Evolutionary conservation across 1,140 invertebrate genomes (phyloP).

Genomic region (Gonatopus flavifemur): DNA sequence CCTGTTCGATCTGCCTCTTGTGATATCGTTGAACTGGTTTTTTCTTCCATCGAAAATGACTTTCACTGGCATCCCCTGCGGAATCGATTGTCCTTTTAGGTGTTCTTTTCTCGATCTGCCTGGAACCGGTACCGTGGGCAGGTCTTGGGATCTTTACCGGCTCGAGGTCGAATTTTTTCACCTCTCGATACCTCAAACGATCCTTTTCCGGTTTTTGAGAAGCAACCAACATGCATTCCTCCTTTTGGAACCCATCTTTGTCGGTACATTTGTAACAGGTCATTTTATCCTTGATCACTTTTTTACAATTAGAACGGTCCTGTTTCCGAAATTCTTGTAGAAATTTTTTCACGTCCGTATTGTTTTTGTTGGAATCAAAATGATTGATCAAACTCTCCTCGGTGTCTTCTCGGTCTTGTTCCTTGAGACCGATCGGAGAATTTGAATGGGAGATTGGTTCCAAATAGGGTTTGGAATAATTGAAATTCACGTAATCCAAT

Average conservation of each 20-base stretch:
- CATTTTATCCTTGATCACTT: slow-evolving; percentile 70
- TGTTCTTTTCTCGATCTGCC: no score
- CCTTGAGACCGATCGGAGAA: no score
- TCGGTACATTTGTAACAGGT: slow-evolving; percentile 73
- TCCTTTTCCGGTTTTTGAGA: slow-evolving; percentile 24
- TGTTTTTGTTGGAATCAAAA: slow-evolving; percentile 37
- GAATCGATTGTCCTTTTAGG: no score
- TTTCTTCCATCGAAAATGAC: not conserved
- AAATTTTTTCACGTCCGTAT: slow-evolving; percentile 68
- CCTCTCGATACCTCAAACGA: not conserved
- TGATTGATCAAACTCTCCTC: no score
- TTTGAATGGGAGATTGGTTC: no score
- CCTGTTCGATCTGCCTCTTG: not conserved
- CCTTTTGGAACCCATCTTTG: slow-evolving; percentile 67
- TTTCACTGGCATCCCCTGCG: no score
- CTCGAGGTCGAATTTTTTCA: slow-evolving; percentile 16
- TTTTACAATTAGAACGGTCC: slow-evolving; percentile 71
- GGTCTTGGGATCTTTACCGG: slow-evolving; percentile 5
- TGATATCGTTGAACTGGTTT: not conserved
- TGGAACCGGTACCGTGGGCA: not conserved
- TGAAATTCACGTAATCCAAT: no score
- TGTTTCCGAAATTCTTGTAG: slow-evolving; percentile 69
- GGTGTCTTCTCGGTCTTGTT: no score
- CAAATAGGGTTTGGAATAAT: not conserved
- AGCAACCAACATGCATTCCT: slow-evolving; percentile 75